phyloP scores from a whole-genome alignment of 2,113 vertebrate species.

The Bambusicola thoracicus region DNA sequence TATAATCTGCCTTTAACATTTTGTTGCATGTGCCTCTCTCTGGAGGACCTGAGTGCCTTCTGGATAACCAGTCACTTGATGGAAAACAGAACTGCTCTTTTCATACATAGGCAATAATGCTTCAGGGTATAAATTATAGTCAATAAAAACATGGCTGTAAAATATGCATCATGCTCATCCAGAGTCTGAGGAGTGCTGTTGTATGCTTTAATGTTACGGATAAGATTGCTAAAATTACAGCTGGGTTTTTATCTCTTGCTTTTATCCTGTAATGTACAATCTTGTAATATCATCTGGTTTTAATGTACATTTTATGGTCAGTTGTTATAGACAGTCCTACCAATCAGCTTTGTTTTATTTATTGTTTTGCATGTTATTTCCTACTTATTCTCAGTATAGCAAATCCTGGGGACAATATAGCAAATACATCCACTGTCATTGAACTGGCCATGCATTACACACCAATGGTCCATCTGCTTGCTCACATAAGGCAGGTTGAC shows the following conservation, averaged over 20 bases:
- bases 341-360: not conserved
- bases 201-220: not conserved
- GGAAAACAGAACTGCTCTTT: conserved; percentile 11
- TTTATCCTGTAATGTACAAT: not conserved
- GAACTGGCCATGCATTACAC: rapidly evolving
- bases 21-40: not conserved
- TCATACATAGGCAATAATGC: not conserved
- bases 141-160: not conserved
- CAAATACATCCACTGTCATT: rapidly evolving
- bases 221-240: conserved; percentile 1
- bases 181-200: not conserved
- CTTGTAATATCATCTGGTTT: not conserved
- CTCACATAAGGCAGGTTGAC: not conserved
- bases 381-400: not conserved
- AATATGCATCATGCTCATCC: not conserved
- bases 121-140: conserved; percentile 24
- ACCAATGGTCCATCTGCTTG: not conserved
- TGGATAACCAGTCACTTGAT: not conserved
- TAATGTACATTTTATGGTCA: not conserved
- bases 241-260: conserved; percentile 33
- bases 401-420: not conserved
- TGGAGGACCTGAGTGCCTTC: conserved; percentile 18
- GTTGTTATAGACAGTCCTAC: not conserved
- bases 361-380: not conserved
- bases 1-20: conserved; percentile 8